These are phyloP conservation scores for Polymixis flavicincta DNA, from an alignment of 2,888 invertebrate species.

Conservation along the genomic window DNA sequence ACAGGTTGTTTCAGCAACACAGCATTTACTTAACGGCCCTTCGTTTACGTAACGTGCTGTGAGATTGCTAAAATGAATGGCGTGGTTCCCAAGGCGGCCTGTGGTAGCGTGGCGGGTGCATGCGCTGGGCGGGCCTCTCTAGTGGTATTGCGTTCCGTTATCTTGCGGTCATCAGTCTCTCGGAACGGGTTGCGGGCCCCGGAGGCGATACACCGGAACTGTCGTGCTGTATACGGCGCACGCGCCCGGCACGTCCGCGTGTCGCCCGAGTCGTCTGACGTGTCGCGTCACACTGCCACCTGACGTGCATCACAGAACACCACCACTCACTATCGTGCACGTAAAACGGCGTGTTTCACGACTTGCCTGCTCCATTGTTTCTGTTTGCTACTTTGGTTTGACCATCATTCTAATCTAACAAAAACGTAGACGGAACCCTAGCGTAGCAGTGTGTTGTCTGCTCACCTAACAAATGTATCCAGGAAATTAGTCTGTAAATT, in stretches of 20 bases:
- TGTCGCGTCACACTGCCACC: constrained; percentile 59
- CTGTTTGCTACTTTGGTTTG: constrained; percentile 5
- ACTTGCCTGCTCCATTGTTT: constrained; percentile 15
- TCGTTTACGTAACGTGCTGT: constrained; percentile 69
- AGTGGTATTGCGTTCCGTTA: constrained; percentile 85
- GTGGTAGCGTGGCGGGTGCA: constrained; percentile 62
- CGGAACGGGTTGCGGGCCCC: constrained; percentile 82
- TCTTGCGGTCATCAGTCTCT: constrained; percentile 88
- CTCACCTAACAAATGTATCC: constrained; percentile 32
- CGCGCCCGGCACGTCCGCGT: constrained; percentile 71
- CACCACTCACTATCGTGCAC: constrained; percentile 50
- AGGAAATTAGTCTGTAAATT: constrained; percentile 33
- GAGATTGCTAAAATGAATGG: constrained; percentile 76
- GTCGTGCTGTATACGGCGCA: constrained; percentile 81
- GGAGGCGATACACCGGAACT: constrained; percentile 86
- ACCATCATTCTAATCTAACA: background rate
- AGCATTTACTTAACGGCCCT: constrained; percentile 76
- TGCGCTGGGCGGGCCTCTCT: constrained; percentile 76
- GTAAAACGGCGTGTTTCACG: constrained; percentile 38
- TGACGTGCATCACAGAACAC: constrained; percentile 59
- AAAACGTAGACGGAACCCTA: constrained; percentile 18
- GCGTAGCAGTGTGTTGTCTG: constrained; percentile 6
- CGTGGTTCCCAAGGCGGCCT: constrained; percentile 74
- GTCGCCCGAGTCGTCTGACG: constrained; percentile 63
- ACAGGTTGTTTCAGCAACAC: constrained; percentile 72